Base-by-base conservation (phyloP, 2,797 vertebrate species). In the Tokudaia muenninki region DNA sequence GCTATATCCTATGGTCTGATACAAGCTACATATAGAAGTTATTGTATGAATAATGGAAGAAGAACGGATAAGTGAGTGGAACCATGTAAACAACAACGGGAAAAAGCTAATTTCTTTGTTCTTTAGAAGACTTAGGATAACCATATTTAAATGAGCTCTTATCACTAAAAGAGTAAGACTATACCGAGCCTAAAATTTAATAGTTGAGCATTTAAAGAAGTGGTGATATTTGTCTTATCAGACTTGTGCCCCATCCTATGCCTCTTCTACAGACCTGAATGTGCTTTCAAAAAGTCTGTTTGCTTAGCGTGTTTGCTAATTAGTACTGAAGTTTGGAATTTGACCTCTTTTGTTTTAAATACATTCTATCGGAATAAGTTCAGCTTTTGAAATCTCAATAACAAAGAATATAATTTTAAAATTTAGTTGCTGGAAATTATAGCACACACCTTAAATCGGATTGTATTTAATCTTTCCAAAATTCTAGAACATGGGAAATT, bases 331-430 rank as follows among this genome's bases (percentile, higher is more conserved):
- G 24, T 82, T 24, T 88, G 92, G 77, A 97, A 92, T 83, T 55
- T 97, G 95, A 79, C 50, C 34, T 67, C n/a, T 75, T 95, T 41
- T 95, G 5, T 98, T 98, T 97, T 97, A 98, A 98, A 97, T 16
- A 98, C 84, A 80, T 95, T 93, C 55, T 87, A 78, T 65, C 94
- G 70, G 78, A 87, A 86, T 94, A 52, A 52, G 4, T 6, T 98
- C 97, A 95, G 19, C 41, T 97, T 97, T 57, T 97, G 59, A 94
- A 86, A 90, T 94, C 26, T 96, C 72, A 41, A 22, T 93, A 96
- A 94, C 79, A 63, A 97, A 77, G 81, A 97, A 75, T 83, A 83
- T 94, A 78, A 86, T 79, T 96, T 94, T 31, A 17, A 95, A 91
- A 57, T 19, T 83, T 47, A 92, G 95, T 93, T 87, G 13, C 50